Evolutionary conservation across 2,888 invertebrate genomes (phyloP).

Genomic region (Dryobotodes eremita): DNA sequence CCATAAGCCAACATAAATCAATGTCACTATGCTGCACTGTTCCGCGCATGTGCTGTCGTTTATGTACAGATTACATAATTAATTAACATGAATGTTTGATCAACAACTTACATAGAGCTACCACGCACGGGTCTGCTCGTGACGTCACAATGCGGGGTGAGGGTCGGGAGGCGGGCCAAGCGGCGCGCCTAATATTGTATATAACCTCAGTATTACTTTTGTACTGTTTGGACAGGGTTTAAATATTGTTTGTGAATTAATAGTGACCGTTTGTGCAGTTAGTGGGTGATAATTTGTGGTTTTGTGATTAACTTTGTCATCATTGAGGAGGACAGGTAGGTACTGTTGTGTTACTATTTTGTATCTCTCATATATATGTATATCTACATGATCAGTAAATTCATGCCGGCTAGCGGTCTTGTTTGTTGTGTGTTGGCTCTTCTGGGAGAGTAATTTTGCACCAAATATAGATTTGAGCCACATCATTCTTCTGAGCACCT

Average conservation of each 20-base stretch:
- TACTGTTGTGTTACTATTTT: background rate
- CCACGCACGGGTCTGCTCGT: constrained; percentile 19
- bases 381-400: background rate
- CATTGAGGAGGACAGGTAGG: constrained; percentile 49
- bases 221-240: constrained; percentile 33
- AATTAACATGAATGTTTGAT: constrained; percentile 40
- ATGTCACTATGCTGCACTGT: background rate
- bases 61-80: constrained; percentile 41
- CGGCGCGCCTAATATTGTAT: constrained; percentile 44
- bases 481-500: background rate
- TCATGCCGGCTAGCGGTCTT: background rate
- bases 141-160: constrained; percentile 36
- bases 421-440: background rate
- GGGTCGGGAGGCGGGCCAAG: constrained; percentile 13
- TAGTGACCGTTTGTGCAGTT: constrained; percentile 14
- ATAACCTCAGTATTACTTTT: constrained; percentile 46
- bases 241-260: background rate
- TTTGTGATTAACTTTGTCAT: constrained; percentile 20
- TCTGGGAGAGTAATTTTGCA: background rate
- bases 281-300: constrained; percentile 23
- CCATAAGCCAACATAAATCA: background rate
- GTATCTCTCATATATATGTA: background rate
- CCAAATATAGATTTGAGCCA: too few relatives aligned
- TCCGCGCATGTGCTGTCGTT: background rate
- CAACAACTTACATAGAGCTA: constrained; percentile 22